Percentiles rank a stretch among this genome's conserved stretches.
Conservation (phyloP, 2,888 invertebrate species). For the Polydrusus tereticollis region DNA sequence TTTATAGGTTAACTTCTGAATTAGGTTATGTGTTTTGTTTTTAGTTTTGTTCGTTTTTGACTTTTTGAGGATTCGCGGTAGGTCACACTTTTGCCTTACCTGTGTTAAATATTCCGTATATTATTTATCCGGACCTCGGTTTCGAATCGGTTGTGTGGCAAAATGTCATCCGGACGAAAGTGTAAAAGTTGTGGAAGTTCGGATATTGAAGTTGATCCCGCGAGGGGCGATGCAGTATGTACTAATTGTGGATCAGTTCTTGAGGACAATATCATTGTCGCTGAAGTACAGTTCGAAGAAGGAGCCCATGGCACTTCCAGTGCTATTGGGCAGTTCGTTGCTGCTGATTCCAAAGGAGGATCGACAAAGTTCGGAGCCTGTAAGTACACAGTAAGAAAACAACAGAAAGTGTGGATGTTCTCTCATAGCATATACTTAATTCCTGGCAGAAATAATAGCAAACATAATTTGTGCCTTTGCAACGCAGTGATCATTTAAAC, state of each 20-base stretch:
- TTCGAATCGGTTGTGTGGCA: slow-evolving; percentile 3
- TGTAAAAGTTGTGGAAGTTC: slow-evolving; percentile 90
- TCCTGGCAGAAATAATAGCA: neutral
- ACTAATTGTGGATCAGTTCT: slow-evolving; percentile 96
- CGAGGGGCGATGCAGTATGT: slow-evolving; percentile 95
- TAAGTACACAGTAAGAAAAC: slow-evolving; percentile 60
- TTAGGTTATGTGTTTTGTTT: too few relatives aligned
- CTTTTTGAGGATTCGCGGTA: too few relatives aligned
- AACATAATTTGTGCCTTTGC: neutral
- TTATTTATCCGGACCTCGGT: neutral
- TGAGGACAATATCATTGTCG: slow-evolving; percentile 96
- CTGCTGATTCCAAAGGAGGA: slow-evolving; percentile 88
- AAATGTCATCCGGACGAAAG: slow-evolving; percentile 76
- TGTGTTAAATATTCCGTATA: too few relatives aligned
- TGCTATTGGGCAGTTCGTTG: slow-evolving; percentile 94
- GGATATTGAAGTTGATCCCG: slow-evolving; percentile 94
- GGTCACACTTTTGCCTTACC: too few relatives aligned
- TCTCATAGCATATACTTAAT: too few relatives aligned
- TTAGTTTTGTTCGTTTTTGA: too few relatives aligned
- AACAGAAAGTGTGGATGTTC: too few relatives aligned
- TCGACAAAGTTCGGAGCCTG: slow-evolving; percentile 84
- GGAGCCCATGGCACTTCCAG: slow-evolving; percentile 88
- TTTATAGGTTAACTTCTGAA: too few relatives aligned
- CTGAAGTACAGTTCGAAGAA: slow-evolving; percentile 97
- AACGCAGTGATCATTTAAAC: too few relatives aligned